phyloP scores from a whole-genome alignment of 2,888 invertebrate species.

The Trypoxylon attenuatum region DNA sequence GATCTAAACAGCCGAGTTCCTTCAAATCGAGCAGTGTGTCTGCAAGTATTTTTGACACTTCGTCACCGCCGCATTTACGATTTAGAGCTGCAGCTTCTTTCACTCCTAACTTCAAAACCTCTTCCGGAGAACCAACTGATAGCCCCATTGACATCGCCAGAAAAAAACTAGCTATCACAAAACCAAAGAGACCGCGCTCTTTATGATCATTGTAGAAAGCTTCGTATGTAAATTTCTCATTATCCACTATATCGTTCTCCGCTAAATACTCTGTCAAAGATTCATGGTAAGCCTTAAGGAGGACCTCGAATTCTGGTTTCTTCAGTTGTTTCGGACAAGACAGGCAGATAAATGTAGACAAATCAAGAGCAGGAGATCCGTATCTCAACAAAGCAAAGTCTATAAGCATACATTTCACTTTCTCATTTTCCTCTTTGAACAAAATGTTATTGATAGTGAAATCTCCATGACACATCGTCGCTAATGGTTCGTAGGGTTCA shows the following conservation, averaged over 20 bases:
- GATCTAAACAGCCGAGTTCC: constrained; percentile 55
- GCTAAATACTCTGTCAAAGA: constrained; percentile 47
- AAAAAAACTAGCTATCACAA: constrained; percentile 54
- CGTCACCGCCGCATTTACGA: constrained; percentile 53
- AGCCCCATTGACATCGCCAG: constrained; percentile 35
- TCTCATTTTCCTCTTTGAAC: constrained; percentile 38
- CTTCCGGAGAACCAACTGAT: rapidly evolving
- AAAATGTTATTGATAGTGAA: constrained; percentile 64
- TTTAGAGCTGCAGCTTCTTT: rapidly evolving
- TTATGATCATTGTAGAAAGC: constrained; percentile 60
- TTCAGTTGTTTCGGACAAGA: constrained; percentile 37
- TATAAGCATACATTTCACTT: constrained; percentile 46
- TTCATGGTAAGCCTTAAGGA: constrained; percentile 60
- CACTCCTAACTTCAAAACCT: rapidly evolving
- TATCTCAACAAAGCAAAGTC: constrained; percentile 64
- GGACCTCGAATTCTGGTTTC: constrained; percentile 37
- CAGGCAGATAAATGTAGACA: constrained; percentile 63
- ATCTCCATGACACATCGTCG: constrained; percentile 67
- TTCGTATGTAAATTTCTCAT: constrained; percentile 56
- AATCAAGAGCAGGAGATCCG: constrained; percentile 61
- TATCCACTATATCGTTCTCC: constrained; percentile 44
- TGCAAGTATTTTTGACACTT: constrained; percentile 54
- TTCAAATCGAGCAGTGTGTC: constrained; percentile 62
- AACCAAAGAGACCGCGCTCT: constrained; percentile 56
- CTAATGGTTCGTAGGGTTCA: constrained; percentile 58